A percentile compares a stretch with the other conserved stretches of the same genome.
Evolutionary conservation across 1,140 invertebrate genomes (phyloP).

Genomic region (Aphaenogaster rudis): DNA sequence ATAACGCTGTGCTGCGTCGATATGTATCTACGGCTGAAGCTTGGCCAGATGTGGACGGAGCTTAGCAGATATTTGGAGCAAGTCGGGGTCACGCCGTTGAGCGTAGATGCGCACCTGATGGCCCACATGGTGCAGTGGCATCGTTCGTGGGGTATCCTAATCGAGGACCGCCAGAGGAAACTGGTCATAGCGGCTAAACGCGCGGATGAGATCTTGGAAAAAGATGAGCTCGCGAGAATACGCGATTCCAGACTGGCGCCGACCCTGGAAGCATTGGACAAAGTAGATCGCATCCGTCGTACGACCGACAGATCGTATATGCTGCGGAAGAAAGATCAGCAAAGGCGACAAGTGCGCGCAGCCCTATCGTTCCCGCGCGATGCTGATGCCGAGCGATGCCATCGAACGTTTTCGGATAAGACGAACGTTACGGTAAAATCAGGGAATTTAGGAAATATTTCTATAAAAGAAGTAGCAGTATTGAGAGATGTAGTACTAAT

Average conservation of each 20-base stretch:
- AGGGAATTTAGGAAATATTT: not conserved
- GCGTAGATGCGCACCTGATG: conserved; percentile 77
- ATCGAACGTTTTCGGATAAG: conserved; percentile 74
- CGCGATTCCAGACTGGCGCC: conserved; percentile 69
- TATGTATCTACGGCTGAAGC: conserved; percentile 76
- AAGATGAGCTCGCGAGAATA: conserved; percentile 72
- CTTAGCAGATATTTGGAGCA: conserved; percentile 74
- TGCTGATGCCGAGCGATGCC: conserved; percentile 43
- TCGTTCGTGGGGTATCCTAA: conserved; percentile 59
- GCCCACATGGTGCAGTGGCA: conserved; percentile 76
- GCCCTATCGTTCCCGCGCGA: conserved; percentile 61
- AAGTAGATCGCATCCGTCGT: conserved; percentile 74
- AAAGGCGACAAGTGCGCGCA: conserved; percentile 58
- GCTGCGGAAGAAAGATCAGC: conserved; percentile 66
- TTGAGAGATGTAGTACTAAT: not conserved
- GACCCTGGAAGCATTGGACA: conserved; percentile 71
- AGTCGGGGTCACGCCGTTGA: conserved; percentile 70
- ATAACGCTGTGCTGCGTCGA: conserved; percentile 76
- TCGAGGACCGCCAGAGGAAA: conserved; percentile 71
- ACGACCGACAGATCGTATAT: conserved; percentile 74
- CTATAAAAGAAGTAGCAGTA: not conserved
- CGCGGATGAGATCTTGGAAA: conserved; percentile 65
- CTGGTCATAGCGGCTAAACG: conserved; percentile 48
- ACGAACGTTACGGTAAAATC: conserved; percentile 75
- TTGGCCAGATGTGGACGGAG: conserved; percentile 79